These are phyloP conservation scores for Otolemur crassicaudatus DNA, from an alignment of 2,797 vertebrate species.

Conservation along the genomic window DNA sequence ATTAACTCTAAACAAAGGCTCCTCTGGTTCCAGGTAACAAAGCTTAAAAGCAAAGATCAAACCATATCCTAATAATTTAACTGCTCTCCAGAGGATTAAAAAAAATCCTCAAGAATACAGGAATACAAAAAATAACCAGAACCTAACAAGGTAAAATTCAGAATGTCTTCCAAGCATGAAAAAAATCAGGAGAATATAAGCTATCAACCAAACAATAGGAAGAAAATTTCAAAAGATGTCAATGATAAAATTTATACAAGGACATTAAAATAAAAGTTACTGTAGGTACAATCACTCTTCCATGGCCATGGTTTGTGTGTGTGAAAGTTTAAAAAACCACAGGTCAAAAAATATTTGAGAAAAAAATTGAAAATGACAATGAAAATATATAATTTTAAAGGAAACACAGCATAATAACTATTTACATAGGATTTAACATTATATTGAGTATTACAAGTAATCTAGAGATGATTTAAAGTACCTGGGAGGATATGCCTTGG, in stretches of 20 bases:
- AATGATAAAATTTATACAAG: background rate
- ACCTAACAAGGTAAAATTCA: background rate
- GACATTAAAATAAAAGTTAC: background rate
- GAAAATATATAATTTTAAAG: background rate
- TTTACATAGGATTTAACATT: background rate
- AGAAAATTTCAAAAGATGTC: background rate
- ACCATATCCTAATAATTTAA: background rate
- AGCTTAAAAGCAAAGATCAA: background rate
- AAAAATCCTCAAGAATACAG: background rate
- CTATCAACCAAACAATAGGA: background rate
- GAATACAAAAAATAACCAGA: background rate
- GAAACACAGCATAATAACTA: background rate
- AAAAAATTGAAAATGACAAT: background rate
- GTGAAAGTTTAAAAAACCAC: background rate
- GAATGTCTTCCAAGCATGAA: background rate
- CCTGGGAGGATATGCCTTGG: background rate
- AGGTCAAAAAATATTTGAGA: background rate
- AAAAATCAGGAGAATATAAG: background rate
- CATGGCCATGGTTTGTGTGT: background rate
- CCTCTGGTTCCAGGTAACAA: background rate
- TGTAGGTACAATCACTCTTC: background rate
- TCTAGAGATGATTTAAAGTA: background rate
- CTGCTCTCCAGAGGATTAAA: background rate
- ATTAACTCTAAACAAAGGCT: background rate
- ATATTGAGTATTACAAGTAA: background rate